Evolutionary conservation across 1,140 invertebrate genomes (phyloP), one percentile per base, ranked within the genome.

Genomic region (Panagrolaimus sp.): DNA sequence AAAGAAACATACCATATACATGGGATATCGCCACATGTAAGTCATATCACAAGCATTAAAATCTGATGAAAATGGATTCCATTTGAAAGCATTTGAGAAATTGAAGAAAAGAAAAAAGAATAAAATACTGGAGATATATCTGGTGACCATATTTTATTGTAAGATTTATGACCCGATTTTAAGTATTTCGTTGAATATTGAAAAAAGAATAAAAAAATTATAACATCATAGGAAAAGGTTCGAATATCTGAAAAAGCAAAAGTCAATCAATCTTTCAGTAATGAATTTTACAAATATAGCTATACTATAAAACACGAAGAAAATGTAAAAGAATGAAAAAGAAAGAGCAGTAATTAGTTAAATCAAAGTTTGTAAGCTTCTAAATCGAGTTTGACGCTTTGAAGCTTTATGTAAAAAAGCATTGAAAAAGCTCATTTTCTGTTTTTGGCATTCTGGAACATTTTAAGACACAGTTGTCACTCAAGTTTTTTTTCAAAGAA

Each of bases 21-120:
- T n/a, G 9, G 73, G 74, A 24, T 55, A 43, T 17, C 75, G 47
- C 75, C 75, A 77, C 75, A 77, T 77, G 43, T 24, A 77, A 2
- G 73, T 75, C 73, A 75, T 75, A 6, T 62, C 47, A 24, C 67
- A 68, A 43, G 66, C 67, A 68, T 68, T 68, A 43, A 21, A 26
- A 45, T 46, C 67, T 14, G 47, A 63, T 21, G 52, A 3, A 58
- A 58, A 58, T 21, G 52, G 52, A 21, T 58, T 58, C 52, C 52
- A 58, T 58, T 58, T 58, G 12, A 58, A 21, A 12, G 52, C 52
- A 28, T 21, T 28, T 38, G 32, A 38, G 7, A 38, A 4, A 7
- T 38, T 38, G 7, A 38, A 38, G 32, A 38, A 38, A 38, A 38
- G 7, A 4, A 7, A 38, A 38, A 38, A 7, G 7, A 38, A 38